Conservation (phyloP, 1,140 invertebrate genomes). For the Drosophila repleta region DNA sequence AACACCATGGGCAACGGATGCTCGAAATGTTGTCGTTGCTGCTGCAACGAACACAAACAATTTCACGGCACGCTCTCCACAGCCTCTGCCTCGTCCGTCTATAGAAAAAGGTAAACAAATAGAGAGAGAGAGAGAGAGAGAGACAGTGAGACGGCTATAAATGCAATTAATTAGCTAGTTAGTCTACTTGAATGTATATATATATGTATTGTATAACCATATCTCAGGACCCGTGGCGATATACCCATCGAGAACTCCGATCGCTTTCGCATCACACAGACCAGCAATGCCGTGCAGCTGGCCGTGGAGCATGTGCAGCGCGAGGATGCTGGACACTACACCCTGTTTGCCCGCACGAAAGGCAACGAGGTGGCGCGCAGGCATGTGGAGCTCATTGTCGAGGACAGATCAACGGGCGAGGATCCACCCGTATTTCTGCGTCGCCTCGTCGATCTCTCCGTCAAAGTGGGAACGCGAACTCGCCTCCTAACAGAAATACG, state of each 20-base stretch:
- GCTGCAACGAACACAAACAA: conserved; percentile 82
- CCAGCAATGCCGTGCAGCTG: conserved; percentile 83
- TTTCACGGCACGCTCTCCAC: conserved; percentile 78
- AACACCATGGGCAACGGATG: conserved; percentile 83
- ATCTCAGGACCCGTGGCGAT: conserved; percentile 72
- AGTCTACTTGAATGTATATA: background rate
- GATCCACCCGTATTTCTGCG: conserved; percentile 91
- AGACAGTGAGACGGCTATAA: background rate
- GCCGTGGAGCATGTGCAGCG: conserved; percentile 83
- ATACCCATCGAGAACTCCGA: conserved; percentile 82
- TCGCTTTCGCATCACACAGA: conserved; percentile 82
- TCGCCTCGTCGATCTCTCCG: conserved; percentile 90
- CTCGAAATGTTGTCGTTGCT: conserved; percentile 75
- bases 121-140: background rate
- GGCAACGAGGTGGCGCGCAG: conserved; percentile 70
- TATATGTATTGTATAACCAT: conserved; percentile 3
- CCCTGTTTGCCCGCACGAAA: conserved; percentile 80
- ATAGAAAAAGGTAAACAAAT: conserved; percentile 78
- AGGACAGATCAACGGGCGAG: conserved; percentile 85
- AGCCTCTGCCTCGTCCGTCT: conserved; percentile 79
- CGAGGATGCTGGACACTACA: conserved; percentile 83
- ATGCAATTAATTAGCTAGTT: background rate
- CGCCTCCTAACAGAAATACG: conserved; percentile 92
- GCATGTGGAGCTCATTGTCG: conserved; percentile 80
- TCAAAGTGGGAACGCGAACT: conserved; percentile 93